Evolutionary conservation across 1,140 invertebrate genomes (phyloP).

Genomic region (Eumeta japonica): DNA sequence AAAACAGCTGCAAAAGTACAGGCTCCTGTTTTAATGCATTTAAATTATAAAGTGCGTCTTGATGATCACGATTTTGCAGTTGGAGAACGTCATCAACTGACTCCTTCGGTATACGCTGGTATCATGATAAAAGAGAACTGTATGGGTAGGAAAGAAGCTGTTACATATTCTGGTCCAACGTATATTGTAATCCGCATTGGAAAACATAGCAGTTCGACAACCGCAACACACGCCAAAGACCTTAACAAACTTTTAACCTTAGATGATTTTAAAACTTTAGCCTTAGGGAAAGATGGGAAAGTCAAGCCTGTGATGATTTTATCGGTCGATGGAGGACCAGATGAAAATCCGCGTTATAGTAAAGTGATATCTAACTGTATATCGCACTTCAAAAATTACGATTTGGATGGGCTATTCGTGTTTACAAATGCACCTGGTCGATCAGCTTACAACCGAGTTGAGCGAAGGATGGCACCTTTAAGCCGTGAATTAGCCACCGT

Average conservation of each 20-base stretch:
- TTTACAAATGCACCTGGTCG: conserved; percentile 31
- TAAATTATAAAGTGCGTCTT: conserved; percentile 33
- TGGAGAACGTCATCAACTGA: conserved; percentile 15
- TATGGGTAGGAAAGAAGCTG: conserved; percentile 19
- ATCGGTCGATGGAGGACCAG: conserved; percentile 2
- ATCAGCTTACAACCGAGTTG: conserved; percentile 26
- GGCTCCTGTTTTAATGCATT: conserved; percentile 30
- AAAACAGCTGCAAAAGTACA: conserved; percentile 28
- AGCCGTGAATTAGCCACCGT: conserved; percentile 22
- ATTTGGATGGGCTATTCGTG: conserved; percentile 8
- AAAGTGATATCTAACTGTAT: conserved; percentile 11
- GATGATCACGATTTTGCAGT: conserved; percentile 20
- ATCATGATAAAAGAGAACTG: conserved; percentile 16
- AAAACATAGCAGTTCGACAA: conserved; percentile 18
- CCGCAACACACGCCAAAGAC: conserved; percentile 29
- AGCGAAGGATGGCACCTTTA: conserved; percentile 26
- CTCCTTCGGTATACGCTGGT: conserved; percentile 18
- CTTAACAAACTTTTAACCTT: conserved; percentile 21
- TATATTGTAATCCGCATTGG: conserved; percentile 28
- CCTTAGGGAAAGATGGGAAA: no score
- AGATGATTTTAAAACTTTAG: no score
- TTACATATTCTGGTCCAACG: conserved; percentile 38
- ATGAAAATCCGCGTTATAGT: conserved; percentile 14
- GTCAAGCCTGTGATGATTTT: conserved; percentile 12
- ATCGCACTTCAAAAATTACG: conserved; percentile 17